These are phyloP conservation scores for Aspidoscelis tigris DNA, from an alignment of 2,113 vertebrate genomes.

Conservation along the genomic window DNA sequence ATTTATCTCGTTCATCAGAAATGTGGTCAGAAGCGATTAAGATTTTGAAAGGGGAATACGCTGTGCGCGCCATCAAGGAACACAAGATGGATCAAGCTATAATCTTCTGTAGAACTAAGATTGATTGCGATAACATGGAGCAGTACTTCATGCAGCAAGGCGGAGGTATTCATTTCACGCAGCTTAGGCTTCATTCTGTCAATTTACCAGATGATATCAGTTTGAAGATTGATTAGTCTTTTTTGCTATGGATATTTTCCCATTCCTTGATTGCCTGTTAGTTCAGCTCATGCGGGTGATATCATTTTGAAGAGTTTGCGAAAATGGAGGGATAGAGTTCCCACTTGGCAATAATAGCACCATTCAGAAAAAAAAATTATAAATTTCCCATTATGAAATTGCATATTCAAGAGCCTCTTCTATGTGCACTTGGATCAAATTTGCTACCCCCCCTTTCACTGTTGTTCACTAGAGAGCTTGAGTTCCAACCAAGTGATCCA, in stretches of 20 bases:
- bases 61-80: conserved; percentile 91
- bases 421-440: neutral
- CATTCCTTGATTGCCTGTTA: neutral
- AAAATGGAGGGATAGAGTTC: neutral
- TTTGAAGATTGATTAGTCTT: conserved; percentile 6
- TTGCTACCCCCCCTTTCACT: neutral
- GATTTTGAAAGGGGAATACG: conserved; percentile 94
- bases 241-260: conserved; percentile 11
- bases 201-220: neutral
- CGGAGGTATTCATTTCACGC: conserved; percentile 81
- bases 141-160: conserved; percentile 95
- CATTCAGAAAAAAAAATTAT: too few species aligned
- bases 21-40: conserved; percentile 99
- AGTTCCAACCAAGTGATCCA: too few species aligned
- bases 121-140: conserved; percentile 98
- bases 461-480: too few species aligned
- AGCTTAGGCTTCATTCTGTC: neutral
- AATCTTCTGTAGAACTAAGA: conserved; percentile 97
- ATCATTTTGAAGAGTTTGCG: neutral
- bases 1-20: conserved; percentile 76
- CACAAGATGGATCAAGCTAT: conserved; percentile 99
- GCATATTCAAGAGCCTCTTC: neutral
- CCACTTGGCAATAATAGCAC: neutral
- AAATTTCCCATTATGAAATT: neutral
- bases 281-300: neutral